phyloP scores from a whole-genome alignment of 2,888 invertebrate genomes.

The Erebia epiphron region DNA sequence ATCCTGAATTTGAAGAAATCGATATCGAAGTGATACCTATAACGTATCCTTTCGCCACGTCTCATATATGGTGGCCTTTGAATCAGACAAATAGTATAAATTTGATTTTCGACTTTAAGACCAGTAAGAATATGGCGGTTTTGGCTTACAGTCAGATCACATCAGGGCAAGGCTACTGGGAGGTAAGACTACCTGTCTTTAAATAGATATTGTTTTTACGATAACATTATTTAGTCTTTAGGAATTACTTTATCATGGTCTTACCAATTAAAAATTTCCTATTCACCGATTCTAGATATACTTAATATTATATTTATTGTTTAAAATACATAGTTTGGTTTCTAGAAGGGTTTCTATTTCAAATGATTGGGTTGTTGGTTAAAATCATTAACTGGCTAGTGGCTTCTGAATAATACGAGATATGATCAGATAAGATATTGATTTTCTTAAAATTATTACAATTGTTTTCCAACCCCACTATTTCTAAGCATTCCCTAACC shows the following conservation, averaged over 20 bases:
- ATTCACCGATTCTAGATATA: neutral
- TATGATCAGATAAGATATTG: no score
- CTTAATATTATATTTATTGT: neutral
- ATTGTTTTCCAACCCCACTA: neutral
- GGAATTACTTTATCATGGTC: constrained; percentile 5
- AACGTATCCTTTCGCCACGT: constrained; percentile 95
- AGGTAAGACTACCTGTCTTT: constrained; percentile 80
- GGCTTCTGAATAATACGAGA: no score
- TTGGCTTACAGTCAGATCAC: constrained; percentile 93
- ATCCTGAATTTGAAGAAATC: constrained; percentile 92
- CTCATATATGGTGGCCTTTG: constrained; percentile 95
- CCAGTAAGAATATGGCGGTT: constrained; percentile 91
- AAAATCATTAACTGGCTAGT: neutral
- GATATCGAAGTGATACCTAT: constrained; percentile 94
- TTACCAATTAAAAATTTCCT: neutral
- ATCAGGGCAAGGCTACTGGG: constrained; percentile 92
- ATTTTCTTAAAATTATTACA: neutral
- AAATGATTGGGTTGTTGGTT: neutral
- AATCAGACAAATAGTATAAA: constrained; percentile 88
- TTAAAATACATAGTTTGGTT: no score
- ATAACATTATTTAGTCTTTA: constrained; percentile 11
- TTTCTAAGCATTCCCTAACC: no score
- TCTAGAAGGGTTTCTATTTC: no score
- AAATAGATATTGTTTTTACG: constrained; percentile 12
- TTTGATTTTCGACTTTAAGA: constrained; percentile 94